Conservation (phyloP, 2,797 vertebrate genomes). For the Neomorphus geoffroyi region DNA sequence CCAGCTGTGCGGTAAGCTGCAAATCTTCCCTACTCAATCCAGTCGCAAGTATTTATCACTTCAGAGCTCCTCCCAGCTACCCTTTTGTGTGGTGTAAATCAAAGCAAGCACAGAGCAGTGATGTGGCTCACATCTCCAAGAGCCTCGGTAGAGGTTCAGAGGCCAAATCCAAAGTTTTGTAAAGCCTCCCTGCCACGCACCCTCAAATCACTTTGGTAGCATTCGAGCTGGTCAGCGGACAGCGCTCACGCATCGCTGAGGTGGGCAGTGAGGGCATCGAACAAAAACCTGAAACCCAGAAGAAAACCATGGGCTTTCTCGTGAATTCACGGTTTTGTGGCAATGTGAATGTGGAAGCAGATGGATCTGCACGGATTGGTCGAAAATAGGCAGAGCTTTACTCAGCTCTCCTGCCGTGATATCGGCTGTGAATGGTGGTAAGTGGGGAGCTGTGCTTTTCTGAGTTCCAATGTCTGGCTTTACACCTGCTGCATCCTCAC, state of each 20-base stretch:
- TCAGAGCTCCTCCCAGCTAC: not conserved
- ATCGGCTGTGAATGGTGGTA: not conserved
- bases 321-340: not conserved
- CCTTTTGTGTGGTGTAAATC: not conserved
- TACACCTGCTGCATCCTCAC: not conserved
- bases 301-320: not conserved
- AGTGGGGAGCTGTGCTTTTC: accelerated
- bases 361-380: not conserved
- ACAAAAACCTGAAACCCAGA: not conserved
- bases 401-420: not conserved
- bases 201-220: not conserved
- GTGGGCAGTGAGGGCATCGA: not conserved
- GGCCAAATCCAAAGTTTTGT: not conserved
- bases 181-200: not conserved
- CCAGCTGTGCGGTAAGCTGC: not conserved
- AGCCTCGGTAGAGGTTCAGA: not conserved
- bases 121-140: not conserved
- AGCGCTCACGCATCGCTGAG: not conserved
- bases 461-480: not conserved
- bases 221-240: not conserved
- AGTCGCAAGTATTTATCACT: not conserved
- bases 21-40: not conserved
- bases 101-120: not conserved
- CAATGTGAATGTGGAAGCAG: not conserved
- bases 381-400: not conserved